Percentiles rank a stretch among this genome's conserved stretches.
phyloP scores from a whole-genome alignment of 2,888 invertebrate species.

The Litoditis marina region DNA sequence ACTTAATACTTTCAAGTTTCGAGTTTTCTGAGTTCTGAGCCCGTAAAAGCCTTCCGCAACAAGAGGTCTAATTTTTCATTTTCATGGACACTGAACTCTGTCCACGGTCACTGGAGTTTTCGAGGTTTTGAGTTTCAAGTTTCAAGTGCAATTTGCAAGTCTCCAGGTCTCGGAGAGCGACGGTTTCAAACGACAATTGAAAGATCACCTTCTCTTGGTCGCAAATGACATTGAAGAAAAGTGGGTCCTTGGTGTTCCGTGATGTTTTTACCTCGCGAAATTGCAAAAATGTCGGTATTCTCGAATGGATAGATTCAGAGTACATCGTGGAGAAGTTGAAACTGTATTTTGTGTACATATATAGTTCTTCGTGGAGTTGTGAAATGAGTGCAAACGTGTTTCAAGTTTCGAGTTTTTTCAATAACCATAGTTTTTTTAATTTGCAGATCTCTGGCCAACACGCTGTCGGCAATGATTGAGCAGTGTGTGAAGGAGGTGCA shows the following conservation, averaged over 20 bases:
- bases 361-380: neutral
- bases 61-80: too few species aligned
- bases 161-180: conserved; percentile 59
- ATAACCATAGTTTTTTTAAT: conserved; percentile 1
- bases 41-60: too few species aligned
- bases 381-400: too few species aligned
- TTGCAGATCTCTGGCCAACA: conserved; percentile 33
- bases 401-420: conserved; percentile 6
- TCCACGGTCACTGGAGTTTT: too few species aligned
- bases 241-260: conserved; percentile 23
- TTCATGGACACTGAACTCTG: too few species aligned
- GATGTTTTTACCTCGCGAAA: too few species aligned
- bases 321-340: too few species aligned
- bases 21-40: too few species aligned
- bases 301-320: too few species aligned
- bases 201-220: conserved; percentile 70
- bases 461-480: conserved; percentile 67
- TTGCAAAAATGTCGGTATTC: too few species aligned
- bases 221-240: conserved; percentile 56
- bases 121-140: neutral
- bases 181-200: conserved; percentile 73
- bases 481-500: conserved; percentile 76
- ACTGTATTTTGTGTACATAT: neutral
- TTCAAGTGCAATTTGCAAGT: neutral
- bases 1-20: too few species aligned